These are phyloP conservation scores for Archivesica marissinica DNA, from an alignment of 1,140 invertebrate species.

Conservation along the genomic window DNA sequence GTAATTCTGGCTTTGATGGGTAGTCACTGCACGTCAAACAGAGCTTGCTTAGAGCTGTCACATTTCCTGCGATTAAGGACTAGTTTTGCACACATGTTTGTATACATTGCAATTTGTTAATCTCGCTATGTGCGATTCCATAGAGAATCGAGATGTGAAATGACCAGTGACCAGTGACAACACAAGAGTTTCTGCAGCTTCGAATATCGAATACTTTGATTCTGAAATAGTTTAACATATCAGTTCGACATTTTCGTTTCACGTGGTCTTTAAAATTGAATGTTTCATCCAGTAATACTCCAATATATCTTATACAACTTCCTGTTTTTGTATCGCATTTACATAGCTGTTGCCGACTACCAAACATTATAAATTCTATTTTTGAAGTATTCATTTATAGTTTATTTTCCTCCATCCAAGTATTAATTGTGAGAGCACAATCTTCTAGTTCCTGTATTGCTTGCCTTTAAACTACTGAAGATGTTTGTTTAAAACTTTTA, in stretches of 20 bases:
- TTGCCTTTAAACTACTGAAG: neutral
- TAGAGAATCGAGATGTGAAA: constrained; percentile 23
- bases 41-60: no score
- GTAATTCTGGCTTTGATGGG: no score
- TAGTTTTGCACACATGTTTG: no score
- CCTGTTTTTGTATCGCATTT: no score
- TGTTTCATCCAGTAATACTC: constrained; percentile 7
- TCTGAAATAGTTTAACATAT: constrained; percentile 2
- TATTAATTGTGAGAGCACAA: neutral
- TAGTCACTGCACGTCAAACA: no score
- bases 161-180: constrained; percentile 18
- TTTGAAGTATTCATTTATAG: constrained; percentile 40
- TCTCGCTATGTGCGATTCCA: no score
- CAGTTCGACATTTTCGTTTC: no score
- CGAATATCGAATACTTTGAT: constrained; percentile 1
- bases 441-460: constrained; percentile 33
- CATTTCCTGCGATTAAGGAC: no score
- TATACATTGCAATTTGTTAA: constrained; percentile 20
- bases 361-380: constrained; percentile 29
- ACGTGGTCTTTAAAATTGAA: neutral
- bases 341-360: neutral
- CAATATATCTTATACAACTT: neutral
- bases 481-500: constrained; percentile 9
- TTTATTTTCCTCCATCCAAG: constrained; percentile 72
- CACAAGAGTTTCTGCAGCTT: constrained; percentile 28